Conservation (phyloP, 2,797 vertebrate species). For the Geotrypetes seraphini region DNA sequence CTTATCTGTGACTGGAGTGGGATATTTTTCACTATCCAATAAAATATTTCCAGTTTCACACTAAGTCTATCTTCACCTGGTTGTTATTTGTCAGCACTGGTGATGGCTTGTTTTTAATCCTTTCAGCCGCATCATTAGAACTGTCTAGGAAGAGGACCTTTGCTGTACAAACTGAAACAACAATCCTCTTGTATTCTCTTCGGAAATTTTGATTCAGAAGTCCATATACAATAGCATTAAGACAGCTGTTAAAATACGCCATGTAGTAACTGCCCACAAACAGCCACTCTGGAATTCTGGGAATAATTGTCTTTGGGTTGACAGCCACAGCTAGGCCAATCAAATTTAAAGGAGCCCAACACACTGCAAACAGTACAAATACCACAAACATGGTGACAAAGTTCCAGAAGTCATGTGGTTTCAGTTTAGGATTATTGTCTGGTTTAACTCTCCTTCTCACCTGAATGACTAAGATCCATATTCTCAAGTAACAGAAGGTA, state of each 20-base stretch:
- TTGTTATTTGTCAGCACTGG: constrained; percentile 82
- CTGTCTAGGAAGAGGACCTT: constrained; percentile 78
- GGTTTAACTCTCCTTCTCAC: constrained; percentile 78
- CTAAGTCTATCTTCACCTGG: constrained; percentile 82
- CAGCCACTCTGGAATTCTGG: constrained; percentile 87
- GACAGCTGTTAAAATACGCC: constrained; percentile 98
- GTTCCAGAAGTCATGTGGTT: constrained; percentile 84
- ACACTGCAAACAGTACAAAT: constrained; percentile 90
- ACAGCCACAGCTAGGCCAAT: constrained; percentile 89
- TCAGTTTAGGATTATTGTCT: constrained; percentile 73
- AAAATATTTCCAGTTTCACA: constrained; percentile 52
- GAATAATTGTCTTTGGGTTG: constrained; percentile 61
- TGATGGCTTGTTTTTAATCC: constrained; percentile 80
- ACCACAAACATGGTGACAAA: constrained; percentile 96
- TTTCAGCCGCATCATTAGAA: constrained; percentile 74
- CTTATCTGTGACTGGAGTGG: no score
- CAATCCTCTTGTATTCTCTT: constrained; percentile 84
- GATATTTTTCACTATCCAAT: no score
- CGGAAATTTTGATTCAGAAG: constrained; percentile 95
- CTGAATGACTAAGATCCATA: constrained; percentile 73
- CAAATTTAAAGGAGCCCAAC: constrained; percentile 93
- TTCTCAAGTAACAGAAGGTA: constrained; percentile 74
- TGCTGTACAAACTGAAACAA: constrained; percentile 76
- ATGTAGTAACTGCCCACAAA: constrained; percentile 94
- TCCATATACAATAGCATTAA: constrained; percentile 95